These are phyloP conservation scores for Pasiphila rectangulata DNA, from an alignment of 2,888 invertebrate genomes.

Conservation along the genomic window DNA sequence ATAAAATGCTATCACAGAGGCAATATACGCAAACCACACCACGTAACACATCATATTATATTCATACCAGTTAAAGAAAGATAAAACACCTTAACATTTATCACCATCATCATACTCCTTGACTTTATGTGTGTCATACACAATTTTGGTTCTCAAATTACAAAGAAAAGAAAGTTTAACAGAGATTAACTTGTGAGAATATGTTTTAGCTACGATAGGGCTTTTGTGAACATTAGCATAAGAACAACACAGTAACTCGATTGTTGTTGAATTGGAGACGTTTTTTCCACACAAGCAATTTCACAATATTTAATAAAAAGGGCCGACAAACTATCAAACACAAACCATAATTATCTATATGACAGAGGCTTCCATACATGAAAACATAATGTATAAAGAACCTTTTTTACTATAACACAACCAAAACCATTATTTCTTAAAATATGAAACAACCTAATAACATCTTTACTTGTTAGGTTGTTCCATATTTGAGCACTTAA, in stretches of 20 bases:
- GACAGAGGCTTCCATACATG: not conserved
- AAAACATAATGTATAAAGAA: not conserved
- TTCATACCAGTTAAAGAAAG: not conserved
- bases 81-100: too few relatives aligned
- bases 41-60: slow-evolving; percentile 1
- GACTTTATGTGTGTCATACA: not conserved
- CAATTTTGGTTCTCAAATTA: not conserved
- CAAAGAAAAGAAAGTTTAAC: slow-evolving; percentile 5
- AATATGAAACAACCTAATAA: not conserved
- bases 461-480: too few relatives aligned
- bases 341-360: not conserved
- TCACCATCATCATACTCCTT: too few relatives aligned
- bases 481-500: too few relatives aligned
- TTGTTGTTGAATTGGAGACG: slow-evolving; percentile 2
- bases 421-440: not conserved
- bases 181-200: not conserved
- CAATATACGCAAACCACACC: slow-evolving; percentile 34
- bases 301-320: slow-evolving; percentile 2
- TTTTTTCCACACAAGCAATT: slow-evolving; percentile 3
- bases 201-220: not conserved
- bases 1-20: slow-evolving; percentile 48
- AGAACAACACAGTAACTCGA: not conserved
- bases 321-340: not conserved
- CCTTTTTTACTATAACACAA: not conserved
- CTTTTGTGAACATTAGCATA: not conserved